These are phyloP conservation scores for Serranus cabrilla DNA, from an alignment of 2,797 vertebrate species.

Conservation along the genomic window DNA sequence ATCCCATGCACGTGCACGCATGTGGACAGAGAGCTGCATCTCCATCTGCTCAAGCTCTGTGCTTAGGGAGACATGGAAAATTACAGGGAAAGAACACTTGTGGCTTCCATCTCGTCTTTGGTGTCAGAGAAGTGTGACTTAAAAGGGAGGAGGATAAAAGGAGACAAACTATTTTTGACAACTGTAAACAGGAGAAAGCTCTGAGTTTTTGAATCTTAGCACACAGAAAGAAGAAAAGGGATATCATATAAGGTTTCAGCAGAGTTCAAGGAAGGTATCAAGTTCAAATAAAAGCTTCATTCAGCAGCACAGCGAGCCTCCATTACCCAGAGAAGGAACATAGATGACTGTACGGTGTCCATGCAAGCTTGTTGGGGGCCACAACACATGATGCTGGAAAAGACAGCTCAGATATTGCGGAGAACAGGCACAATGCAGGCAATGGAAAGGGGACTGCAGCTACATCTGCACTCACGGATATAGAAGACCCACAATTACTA, in stretches of 20 bases:
- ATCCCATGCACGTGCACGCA: constrained; percentile 33
- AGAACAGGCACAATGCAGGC: constrained; percentile 42
- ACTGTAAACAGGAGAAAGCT: constrained; percentile 66
- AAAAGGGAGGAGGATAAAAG: constrained; percentile 73
- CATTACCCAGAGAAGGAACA: constrained; percentile 18
- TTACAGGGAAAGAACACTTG: constrained; percentile 80
- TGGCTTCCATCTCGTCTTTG: constrained; percentile 77
- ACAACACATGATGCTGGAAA: constrained; percentile 61
- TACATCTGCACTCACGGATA: constrained; percentile 65
- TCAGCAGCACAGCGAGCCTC: constrained; percentile 7
- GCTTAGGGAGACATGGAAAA: constrained; percentile 76
- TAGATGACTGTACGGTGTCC: constrained; percentile 19
- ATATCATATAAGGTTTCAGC: constrained; percentile 25
- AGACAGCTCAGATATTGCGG: constrained; percentile 26
- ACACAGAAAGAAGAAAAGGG: background rate
- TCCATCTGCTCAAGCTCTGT: constrained; percentile 78
- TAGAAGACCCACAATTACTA: constrained; percentile 72
- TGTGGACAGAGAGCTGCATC: constrained; percentile 57
- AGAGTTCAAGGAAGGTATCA: constrained; percentile 41
- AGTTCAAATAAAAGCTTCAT: constrained; percentile 28
- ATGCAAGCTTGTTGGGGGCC: constrained; percentile 15
- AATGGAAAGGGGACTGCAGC: constrained; percentile 52
- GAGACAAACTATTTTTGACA: constrained; percentile 75
- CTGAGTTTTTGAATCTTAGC: constrained; percentile 51
- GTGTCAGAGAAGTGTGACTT: constrained; percentile 78